Evolutionary conservation across 1,140 invertebrate genomes (phyloP).

Genomic region (Ceratina japonica): DNA sequence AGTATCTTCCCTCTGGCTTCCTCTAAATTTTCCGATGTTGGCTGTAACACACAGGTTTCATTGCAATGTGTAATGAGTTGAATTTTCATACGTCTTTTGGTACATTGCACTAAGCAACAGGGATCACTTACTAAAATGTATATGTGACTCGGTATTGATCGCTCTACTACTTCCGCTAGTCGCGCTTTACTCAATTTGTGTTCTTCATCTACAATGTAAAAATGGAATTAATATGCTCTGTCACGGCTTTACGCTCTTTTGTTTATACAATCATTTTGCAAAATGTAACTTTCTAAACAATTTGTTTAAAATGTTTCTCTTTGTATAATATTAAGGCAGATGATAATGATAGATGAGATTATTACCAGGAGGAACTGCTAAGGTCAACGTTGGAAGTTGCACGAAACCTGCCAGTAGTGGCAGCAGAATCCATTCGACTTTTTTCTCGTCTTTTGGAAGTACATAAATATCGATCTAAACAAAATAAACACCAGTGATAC

Average conservation of each 20-base stretch:
- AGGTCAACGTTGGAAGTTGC: constrained; percentile 80
- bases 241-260: no score
- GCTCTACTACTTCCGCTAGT: constrained; percentile 80
- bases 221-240: background rate
- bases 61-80: background rate
- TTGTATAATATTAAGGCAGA: background rate
- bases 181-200: constrained; percentile 72
- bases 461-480: constrained; percentile 81
- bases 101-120: background rate
- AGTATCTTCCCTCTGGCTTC: constrained; percentile 28
- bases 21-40: constrained; percentile 68
- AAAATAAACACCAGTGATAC: constrained; percentile 31
- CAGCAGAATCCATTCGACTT: constrained; percentile 82
- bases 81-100: no score
- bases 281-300: no score
- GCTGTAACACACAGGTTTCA: constrained; percentile 62
- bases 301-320: constrained; percentile 3
- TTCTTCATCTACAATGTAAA: constrained; percentile 70
- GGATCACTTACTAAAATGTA: constrained; percentile 81
- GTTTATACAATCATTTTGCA: no score
- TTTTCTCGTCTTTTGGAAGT: constrained; percentile 80
- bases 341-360: constrained; percentile 59
- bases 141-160: constrained; percentile 82
- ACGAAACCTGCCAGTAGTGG: constrained; percentile 83
- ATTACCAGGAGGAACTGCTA: constrained; percentile 75